phyloP scores from a whole-genome alignment of 2,113 vertebrate species.

The Myrmecobius fasciatus region DNA sequence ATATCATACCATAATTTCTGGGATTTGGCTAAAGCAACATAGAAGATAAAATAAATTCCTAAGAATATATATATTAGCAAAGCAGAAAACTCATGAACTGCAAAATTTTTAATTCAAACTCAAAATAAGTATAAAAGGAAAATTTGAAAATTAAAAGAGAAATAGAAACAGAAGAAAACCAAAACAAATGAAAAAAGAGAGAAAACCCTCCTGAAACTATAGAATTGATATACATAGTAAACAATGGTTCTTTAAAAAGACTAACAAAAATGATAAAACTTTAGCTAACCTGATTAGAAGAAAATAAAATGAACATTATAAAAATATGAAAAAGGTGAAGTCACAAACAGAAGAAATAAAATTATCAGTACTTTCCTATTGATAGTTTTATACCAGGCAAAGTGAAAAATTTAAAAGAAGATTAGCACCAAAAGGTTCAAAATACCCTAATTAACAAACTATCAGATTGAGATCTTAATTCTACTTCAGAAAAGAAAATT shows the following conservation, averaged over 20 bases:
- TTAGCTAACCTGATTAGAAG: not conserved
- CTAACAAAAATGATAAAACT: not conserved
- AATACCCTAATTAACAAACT: not conserved
- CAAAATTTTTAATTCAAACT: not conserved
- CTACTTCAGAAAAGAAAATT: not conserved
- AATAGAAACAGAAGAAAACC: not conserved
- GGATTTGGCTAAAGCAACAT: not conserved
- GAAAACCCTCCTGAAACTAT: not conserved
- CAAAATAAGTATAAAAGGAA: not conserved
- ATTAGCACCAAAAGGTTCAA: not conserved
- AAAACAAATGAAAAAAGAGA: not conserved
- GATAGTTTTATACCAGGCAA: not conserved
- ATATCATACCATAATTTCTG: not conserved
- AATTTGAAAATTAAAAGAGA: not conserved
- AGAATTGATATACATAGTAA: not conserved
- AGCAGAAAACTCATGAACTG: not conserved
- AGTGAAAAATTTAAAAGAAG: not conserved
- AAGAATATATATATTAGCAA: not conserved
- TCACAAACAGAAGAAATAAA: not conserved
- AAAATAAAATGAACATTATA: not conserved
- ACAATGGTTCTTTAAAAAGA: not conserved
- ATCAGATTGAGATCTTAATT: not conserved
- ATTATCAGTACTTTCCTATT: not conserved
- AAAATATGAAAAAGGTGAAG: not conserved
- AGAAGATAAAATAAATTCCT: not conserved